phyloP scores from a whole-genome alignment of 2,797 vertebrate species.

The Rhodeus uyekii region DNA sequence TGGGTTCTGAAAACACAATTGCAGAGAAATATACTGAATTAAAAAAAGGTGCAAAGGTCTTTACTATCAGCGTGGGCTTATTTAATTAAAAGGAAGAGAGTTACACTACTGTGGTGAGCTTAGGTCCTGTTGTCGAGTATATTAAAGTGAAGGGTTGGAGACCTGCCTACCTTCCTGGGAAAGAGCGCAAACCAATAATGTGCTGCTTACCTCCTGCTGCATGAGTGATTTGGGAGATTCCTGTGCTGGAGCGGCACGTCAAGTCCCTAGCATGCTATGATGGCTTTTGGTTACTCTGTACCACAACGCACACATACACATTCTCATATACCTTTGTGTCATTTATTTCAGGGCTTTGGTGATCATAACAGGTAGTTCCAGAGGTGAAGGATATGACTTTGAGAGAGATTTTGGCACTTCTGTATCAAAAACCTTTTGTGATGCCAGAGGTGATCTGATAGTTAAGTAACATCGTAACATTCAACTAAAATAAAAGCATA shows the following conservation, averaged over 20 bases:
- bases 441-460: background rate
- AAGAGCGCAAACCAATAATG: conserved; percentile 68
- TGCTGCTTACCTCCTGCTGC: conserved; percentile 67
- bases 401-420: background rate
- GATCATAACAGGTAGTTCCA: background rate
- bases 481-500: background rate
- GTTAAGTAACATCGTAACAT: background rate
- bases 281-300: conserved; percentile 62
- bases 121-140: conserved; percentile 59
- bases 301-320: conserved; percentile 53
- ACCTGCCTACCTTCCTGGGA: conserved; percentile 69
- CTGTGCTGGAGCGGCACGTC: conserved; percentile 60
- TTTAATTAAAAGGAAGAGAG: conserved; percentile 69
- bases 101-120: conserved; percentile 51
- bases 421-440: background rate
- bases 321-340: conserved; percentile 50
- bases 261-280: conserved; percentile 63
- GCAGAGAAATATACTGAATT: background rate
- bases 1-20: conserved; percentile 16
- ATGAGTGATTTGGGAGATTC: conserved; percentile 72
- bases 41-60: conserved; percentile 47
- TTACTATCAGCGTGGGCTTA: conserved; percentile 50
- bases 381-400: background rate
- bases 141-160: conserved; percentile 64
- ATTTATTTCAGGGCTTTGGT: conserved; percentile 58